Percentiles rank a stretch among this genome's conserved stretches.
Evolutionary conservation across 2,888 invertebrate species (phyloP).

Genomic region (Xanthorhoe designata): DNA sequence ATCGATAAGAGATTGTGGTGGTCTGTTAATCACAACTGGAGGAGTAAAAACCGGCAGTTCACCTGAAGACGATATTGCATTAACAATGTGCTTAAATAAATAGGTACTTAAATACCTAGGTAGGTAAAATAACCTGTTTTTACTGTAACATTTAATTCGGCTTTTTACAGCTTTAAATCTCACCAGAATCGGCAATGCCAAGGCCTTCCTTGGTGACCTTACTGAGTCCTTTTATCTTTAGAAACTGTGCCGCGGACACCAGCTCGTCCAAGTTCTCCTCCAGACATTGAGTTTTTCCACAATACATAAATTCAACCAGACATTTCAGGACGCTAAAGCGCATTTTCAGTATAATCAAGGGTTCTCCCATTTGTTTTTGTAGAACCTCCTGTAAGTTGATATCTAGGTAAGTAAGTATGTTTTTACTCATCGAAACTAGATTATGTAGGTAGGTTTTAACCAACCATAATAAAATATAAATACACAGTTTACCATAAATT

Average conservation of each 20-base stretch:
- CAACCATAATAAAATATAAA: too few species aligned
- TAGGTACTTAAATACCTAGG: too few species aligned
- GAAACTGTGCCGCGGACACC: slow-evolving; percentile 89
- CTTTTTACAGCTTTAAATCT: slow-evolving; percentile 45
- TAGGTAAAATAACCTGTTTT: neutral
- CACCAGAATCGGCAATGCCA: slow-evolving; percentile 75
- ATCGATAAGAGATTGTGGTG: slow-evolving; percentile 76
- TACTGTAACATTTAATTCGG: neutral
- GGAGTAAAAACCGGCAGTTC: slow-evolving; percentile 78
- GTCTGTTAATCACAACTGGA: slow-evolving; percentile 79
- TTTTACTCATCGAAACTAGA: neutral
- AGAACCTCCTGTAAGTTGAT: slow-evolving; percentile 79
- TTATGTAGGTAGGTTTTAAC: neutral
- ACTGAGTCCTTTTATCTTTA: slow-evolving; percentile 87
- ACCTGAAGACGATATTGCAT: slow-evolving; percentile 54
- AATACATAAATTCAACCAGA: slow-evolving; percentile 91
- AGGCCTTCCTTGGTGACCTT: slow-evolving; percentile 84
- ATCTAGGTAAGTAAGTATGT: too few species aligned
- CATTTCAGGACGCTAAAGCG: slow-evolving; percentile 89
- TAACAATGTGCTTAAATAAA: neutral
- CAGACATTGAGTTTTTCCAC: slow-evolving; percentile 89
- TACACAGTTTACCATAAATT: too few species aligned
- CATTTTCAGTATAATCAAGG: slow-evolving; percentile 88
- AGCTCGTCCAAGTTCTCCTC: slow-evolving; percentile 89
- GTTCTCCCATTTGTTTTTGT: slow-evolving; percentile 85